Conservation (phyloP, 2,113 vertebrate genomes). For the Indri indri region DNA sequence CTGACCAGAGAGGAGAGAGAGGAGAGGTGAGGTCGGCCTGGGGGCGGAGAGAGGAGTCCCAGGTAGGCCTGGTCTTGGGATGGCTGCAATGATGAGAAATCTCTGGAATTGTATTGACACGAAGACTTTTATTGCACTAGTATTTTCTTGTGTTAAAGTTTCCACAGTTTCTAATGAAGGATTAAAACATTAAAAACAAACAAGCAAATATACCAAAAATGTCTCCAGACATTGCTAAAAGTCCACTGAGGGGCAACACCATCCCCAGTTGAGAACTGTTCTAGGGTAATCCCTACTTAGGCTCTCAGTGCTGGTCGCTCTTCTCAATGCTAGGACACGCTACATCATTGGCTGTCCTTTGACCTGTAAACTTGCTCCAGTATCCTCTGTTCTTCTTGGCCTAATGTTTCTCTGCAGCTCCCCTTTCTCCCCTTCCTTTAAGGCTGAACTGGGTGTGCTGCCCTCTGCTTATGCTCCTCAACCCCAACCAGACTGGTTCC, state of each 20-base stretch:
- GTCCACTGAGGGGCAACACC: not conserved
- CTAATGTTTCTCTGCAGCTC: not conserved
- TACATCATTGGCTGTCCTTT: not conserved
- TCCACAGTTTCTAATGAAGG: constrained; percentile 92
- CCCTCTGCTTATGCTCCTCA: not conserved
- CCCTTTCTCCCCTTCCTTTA: not conserved
- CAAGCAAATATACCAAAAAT: not conserved
- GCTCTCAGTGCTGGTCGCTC: not conserved
- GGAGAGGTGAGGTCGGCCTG: not conserved
- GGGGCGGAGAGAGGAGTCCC: not conserved
- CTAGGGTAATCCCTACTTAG: not conserved
- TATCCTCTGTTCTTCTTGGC: not conserved
- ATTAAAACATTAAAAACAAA: constrained; percentile 80
- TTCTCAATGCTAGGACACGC: not conserved
- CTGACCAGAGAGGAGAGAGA: not conserved
- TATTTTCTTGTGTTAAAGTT: constrained; percentile 89
- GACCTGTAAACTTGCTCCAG: not conserved
- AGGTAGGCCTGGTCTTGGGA: not conserved
- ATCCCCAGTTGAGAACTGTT: not conserved
- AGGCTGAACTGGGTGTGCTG: not conserved
- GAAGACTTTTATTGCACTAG: constrained; percentile 86
- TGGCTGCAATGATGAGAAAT: constrained; percentile 63
- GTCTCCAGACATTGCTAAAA: not conserved
- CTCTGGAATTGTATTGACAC: constrained; percentile 82
- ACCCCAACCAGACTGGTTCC: not conserved